Evolutionary conservation across 2,113 vertebrate genomes (phyloP).

Genomic region (Rhynchomys soricoides): DNA sequence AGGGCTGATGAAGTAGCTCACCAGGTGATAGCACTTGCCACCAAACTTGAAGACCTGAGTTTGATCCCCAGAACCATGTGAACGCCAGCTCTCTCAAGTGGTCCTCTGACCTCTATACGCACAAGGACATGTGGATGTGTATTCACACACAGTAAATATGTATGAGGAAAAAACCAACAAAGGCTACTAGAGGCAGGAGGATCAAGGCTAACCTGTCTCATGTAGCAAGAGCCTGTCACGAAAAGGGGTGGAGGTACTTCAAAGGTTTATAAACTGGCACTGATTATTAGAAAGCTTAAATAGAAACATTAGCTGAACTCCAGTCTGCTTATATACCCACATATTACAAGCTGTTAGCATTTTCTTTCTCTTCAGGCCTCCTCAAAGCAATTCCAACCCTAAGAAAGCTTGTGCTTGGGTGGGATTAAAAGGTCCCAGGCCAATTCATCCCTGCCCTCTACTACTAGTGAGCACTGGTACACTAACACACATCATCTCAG

Average conservation of each 20-base stretch:
- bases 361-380: background rate
- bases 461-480: background rate
- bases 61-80: background rate
- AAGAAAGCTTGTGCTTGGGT: background rate
- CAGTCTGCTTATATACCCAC: constrained; percentile 3
- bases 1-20: background rate
- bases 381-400: constrained; percentile 29
- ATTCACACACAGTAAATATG: background rate
- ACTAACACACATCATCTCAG: background rate
- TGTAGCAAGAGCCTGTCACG: background rate
- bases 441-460: no score
- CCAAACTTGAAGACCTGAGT: background rate
- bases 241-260: background rate
- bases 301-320: background rate
- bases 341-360: background rate
- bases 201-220: background rate
- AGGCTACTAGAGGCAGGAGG: background rate
- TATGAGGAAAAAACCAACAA: background rate
- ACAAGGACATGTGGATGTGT: background rate
- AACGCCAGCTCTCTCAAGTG: background rate
- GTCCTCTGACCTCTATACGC: background rate
- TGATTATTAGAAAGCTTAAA: constrained; percentile 33
- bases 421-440: background rate
- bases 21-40: background rate
- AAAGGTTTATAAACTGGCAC: constrained; percentile 30